Evolutionary conservation across 2,888 invertebrate species (phyloP), one percentile per base, ranked within the genome.

Genomic region (Laothoe populi): DNA sequence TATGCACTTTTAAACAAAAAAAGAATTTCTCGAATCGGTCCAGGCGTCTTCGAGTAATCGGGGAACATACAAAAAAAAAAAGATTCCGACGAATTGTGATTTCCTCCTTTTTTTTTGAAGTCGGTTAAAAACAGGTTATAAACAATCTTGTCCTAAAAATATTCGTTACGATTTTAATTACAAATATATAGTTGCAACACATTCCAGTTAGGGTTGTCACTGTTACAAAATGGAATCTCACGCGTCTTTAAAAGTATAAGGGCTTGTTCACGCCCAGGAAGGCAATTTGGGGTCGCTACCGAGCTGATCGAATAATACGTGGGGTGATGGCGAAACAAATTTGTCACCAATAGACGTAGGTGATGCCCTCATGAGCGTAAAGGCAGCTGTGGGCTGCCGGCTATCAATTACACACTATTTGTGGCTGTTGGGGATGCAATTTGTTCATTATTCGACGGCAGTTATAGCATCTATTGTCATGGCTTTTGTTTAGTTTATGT

Each of bases 381-480:
- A 62, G 75, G 78, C 86, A 87, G 88, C 89, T 90, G 90, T 83
- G 81, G 79, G 79, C 82, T 81, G 90, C 83, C 82, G 79, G 80
- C 82, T 81, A 84, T 80, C 86, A 86, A 88, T 89, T 88, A 88
- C 83, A 82, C 76, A 73, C 71, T 86, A 87, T 90, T 88, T 89
- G 89, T 83, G 89, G 87, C 85, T 84, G 87, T 89, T 89, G 84
- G 86, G 84, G 86, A 82, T 75, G 82, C 84, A 78, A 90, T 91
- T 85, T 81, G 83, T 84, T 83, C 82, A 82, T 88, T 88, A 90
- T 90, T 86, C 79, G 82, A 84, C 83, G 88, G 86, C 86, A 86
- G 83, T 90, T 87, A 88, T 80, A 83, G 79, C 84, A 84, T 19
- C 81, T 77, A 83, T 84, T 84, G 81, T 81, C 68, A 61, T 53